A percentile compares a stretch with the other conserved stretches of the same genome.
Conservation (phyloP, 2,888 invertebrate species). For the Cataglyphis altisquamis region DNA sequence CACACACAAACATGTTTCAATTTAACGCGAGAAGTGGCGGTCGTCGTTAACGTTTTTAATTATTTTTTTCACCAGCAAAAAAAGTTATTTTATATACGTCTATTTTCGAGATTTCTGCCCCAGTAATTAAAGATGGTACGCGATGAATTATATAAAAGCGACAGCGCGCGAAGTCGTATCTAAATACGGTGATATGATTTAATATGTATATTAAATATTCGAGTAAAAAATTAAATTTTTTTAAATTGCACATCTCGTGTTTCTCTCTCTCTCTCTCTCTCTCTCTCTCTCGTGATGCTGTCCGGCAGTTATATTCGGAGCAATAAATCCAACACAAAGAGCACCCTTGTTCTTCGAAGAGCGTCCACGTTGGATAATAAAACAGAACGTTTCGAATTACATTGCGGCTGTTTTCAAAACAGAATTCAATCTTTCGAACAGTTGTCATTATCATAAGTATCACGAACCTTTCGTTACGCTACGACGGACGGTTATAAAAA, state of each 20-base stretch:
- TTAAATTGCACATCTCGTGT: slow-evolving; percentile 40
- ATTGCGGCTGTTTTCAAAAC: slow-evolving; percentile 78
- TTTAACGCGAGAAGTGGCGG: slow-evolving; percentile 71
- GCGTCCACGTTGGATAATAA: slow-evolving; percentile 65
- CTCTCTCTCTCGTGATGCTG: slow-evolving; percentile 13
- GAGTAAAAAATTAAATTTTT: slow-evolving; percentile 31
- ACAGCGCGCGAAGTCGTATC: neutral
- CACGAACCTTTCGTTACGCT: slow-evolving; percentile 36
- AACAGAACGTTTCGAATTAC: slow-evolving; percentile 74
- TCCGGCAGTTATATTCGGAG: slow-evolving; percentile 19
- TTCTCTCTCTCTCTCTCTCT: slow-evolving; percentile 17
- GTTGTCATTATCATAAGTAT: slow-evolving; percentile 65
- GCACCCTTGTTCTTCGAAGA: slow-evolving; percentile 68
- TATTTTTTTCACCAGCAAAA: slow-evolving; percentile 68
- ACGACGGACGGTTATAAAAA: slow-evolving; percentile 66
- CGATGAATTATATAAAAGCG: slow-evolving; percentile 21
- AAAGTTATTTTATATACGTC: slow-evolving; percentile 43
- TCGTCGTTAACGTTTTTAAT: slow-evolving; percentile 75
- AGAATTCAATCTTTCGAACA: slow-evolving; percentile 74
- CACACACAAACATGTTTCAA: slow-evolving; percentile 62
- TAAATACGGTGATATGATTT: neutral
- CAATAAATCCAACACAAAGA: slow-evolving; percentile 71
- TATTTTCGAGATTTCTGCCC: neutral
- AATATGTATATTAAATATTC: neutral
- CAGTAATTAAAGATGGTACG: slow-evolving; percentile 21